Conservation (phyloP, 2,113 vertebrate species). For the Mastomys coucha region DNA sequence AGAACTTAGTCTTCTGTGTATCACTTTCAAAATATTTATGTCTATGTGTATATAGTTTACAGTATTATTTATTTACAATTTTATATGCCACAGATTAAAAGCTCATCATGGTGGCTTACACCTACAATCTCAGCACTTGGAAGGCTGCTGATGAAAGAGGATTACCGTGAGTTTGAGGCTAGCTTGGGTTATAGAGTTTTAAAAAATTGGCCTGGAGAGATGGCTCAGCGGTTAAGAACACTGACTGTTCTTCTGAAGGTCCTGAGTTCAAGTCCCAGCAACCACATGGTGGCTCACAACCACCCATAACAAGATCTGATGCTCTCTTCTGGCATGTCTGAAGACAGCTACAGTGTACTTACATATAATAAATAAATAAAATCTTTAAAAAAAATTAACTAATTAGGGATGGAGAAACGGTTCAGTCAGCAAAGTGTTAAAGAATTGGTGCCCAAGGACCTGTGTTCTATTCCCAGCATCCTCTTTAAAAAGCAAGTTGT, state of each 20-base stretch:
- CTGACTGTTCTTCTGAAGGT: too few relatives aligned
- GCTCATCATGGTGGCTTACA: too few relatives aligned
- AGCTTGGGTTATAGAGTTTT: background rate
- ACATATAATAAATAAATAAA: too few relatives aligned
- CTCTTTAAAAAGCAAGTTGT: background rate
- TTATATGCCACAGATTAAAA: background rate
- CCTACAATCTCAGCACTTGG: background rate
- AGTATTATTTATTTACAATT: background rate
- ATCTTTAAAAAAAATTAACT: too few relatives aligned
- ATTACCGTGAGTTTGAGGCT: too few relatives aligned
- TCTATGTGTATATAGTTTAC: background rate
- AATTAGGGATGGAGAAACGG: background rate
- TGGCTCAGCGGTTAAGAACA: background rate
- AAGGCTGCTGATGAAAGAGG: background rate
- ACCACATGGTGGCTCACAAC: too few relatives aligned
- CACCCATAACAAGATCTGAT: too few relatives aligned
- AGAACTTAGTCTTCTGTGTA: background rate
- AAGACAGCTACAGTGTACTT: too few relatives aligned
- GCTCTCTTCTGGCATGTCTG: too few relatives aligned
- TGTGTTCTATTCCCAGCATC: background rate
- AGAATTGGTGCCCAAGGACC: background rate
- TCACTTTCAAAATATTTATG: constrained; percentile 26
- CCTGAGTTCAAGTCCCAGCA: too few relatives aligned
- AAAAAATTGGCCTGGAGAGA: too few relatives aligned
- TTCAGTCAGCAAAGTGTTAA: background rate